Base-by-base conservation (phyloP, 1,140 invertebrate genomes). In the Drosophila repletoides region DNA sequence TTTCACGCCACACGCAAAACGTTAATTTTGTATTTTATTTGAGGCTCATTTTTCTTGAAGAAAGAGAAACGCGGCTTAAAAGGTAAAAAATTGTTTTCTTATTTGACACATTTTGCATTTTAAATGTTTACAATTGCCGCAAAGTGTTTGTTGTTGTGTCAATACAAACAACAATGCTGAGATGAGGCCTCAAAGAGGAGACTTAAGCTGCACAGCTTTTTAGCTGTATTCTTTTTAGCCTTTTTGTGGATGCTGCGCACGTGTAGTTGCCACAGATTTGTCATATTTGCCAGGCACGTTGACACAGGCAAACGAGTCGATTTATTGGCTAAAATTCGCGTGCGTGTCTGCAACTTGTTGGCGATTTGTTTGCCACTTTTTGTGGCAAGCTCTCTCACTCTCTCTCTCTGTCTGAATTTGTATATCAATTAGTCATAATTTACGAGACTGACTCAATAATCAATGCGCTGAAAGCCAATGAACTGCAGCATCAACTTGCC, bases 341-440 rank as follows among this genome's bases (percentile, higher is more conserved):
- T 84, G 80, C 80, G 71, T 86, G 79, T 71, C 41, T 29, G n/a
- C 5, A 29, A 43, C 31, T 51, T 49, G 64, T 63, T 41, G 64
- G 24, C 58, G 28, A 48, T 46, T 52, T 59, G 53, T 40, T 68
- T 31, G 49, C 40, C 15, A 15, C 40, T 40, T 33, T n/a, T 10
- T 65, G 33, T 53, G 22, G 49, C 15, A 36, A n/a, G n/a, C n/a
- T n/a, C n/a, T n/a, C n/a, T n/a, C n/a, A n/a, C n/a, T n/a, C n/a
- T n/a, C 38, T 52, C 43, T 4, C 59, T 22, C 34, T 61, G 59
- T 65, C 75, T 72, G 64, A 61, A 86, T 80, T 83, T 83, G 77
- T 83, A 71, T 76, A 83, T 77, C 80, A 86, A 86, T 86, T 87
- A 86, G 80, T 86, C 75, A 86, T 80, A 80, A 86, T 86, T 86